phyloP scores from a whole-genome alignment of 2,888 invertebrate genomes.

The Plemyria rubiginata region DNA sequence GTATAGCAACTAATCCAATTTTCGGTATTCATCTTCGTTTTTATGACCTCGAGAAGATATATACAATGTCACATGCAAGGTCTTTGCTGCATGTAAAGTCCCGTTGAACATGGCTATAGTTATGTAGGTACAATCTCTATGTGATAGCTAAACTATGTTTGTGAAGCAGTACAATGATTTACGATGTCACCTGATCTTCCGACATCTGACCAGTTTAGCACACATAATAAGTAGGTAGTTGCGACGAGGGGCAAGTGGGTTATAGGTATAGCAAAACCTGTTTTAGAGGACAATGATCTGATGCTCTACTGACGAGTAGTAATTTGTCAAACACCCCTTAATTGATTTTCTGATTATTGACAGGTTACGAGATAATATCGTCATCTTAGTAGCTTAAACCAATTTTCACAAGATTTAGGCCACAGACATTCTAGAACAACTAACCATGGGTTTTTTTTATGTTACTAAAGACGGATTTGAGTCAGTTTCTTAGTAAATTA shows the following conservation, averaged over 20 bases:
- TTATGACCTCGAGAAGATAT: background rate
- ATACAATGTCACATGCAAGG: conserved; percentile 11
- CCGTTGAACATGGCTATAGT: background rate
- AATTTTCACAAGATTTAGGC: no score
- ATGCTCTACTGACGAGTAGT: conserved; percentile 11
- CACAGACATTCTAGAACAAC: no score
- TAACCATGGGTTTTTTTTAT: no score
- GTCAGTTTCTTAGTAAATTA: no score
- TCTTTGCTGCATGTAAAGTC: background rate
- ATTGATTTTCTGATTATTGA: background rate
- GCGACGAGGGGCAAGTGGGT: background rate
- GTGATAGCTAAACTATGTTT: background rate
- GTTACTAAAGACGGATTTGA: no score
- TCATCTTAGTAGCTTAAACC: no score
- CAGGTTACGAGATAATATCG: background rate
- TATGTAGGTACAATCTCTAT: background rate
- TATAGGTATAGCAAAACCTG: conserved; percentile 9
- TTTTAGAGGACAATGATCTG: conserved; percentile 18
- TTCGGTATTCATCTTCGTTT: conserved; percentile 13
- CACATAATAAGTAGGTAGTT: background rate
- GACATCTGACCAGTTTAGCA: background rate
- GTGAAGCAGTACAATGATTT: background rate
- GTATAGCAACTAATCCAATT: conserved; percentile 7
- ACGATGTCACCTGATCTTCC: background rate
- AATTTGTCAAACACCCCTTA: conserved; percentile 1